These are phyloP conservation scores for Agapornis canus DNA, from an alignment of 2,797 vertebrate species.

Conservation along the genomic window DNA sequence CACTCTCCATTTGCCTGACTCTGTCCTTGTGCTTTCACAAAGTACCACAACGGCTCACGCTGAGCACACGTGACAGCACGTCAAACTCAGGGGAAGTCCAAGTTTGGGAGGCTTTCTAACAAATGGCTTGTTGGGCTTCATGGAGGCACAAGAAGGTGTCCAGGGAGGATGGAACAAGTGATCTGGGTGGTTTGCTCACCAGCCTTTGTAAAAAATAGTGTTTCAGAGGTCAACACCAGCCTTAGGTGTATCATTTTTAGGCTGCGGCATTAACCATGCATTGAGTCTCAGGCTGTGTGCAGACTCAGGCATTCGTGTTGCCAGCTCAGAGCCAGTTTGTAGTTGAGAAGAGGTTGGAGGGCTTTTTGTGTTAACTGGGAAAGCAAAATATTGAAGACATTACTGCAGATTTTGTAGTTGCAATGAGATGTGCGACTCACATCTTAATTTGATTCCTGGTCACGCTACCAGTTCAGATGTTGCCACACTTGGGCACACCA, in stretches of 20 bases:
- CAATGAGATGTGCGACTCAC: background rate
- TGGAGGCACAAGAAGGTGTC: background rate
- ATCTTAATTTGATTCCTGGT: background rate
- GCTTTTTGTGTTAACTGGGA: background rate
- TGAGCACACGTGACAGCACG: accelerated
- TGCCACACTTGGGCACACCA: background rate
- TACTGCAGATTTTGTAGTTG: background rate
- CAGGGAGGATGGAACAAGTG: background rate
- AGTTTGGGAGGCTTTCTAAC: background rate
- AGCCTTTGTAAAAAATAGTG: background rate
- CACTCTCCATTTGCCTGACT: background rate
- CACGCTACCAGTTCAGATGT: background rate
- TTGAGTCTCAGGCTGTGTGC: background rate
- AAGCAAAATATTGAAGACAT: background rate
- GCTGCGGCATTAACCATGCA: background rate
- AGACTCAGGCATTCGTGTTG: background rate
- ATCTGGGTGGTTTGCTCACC: background rate
- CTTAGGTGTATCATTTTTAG: background rate
- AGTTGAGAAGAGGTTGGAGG: background rate
- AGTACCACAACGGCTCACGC: accelerated
- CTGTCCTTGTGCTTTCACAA: background rate
- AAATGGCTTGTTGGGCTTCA: background rate
- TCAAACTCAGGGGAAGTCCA: background rate
- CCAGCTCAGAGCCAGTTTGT: background rate
- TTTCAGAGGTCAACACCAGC: background rate